phyloP scores from a whole-genome alignment of 2,797 vertebrate genomes.

The Manis javanica region DNA sequence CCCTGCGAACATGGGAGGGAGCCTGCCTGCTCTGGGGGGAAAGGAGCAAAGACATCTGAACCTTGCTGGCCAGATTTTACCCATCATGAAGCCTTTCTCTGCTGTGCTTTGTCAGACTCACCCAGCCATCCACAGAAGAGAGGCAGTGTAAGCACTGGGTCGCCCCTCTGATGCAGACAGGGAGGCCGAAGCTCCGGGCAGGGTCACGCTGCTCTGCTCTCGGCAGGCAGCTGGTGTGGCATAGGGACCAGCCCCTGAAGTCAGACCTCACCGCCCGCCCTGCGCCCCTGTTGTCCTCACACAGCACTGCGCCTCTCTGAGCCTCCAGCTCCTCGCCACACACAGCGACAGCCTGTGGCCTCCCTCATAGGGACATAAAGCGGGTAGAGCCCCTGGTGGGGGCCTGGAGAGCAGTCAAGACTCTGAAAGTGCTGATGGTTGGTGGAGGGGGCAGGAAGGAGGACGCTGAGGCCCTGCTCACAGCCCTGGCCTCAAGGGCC shows the following conservation, averaged over 20 bases:
- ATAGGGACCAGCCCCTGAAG: neutral
- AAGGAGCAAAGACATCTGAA: neutral
- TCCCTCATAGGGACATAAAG: neutral
- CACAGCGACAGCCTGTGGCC: neutral
- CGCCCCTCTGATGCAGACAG: neutral
- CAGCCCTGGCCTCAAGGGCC: neutral
- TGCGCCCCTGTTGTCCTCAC: neutral
- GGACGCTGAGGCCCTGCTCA: neutral
- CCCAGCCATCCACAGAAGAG: neutral
- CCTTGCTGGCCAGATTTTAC: neutral
- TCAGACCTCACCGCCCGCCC: neutral
- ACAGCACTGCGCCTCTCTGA: accelerated
- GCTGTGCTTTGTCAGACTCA: accelerated
- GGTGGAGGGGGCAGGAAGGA: neutral
- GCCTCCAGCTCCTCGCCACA: neutral
- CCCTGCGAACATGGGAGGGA: neutral
- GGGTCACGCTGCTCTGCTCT: neutral
- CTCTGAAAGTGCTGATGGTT: neutral
- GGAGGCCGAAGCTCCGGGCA: neutral
- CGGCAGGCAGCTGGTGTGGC: neutral
- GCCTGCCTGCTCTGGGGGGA: neutral
- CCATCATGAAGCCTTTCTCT: accelerated
- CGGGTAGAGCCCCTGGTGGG: neutral
- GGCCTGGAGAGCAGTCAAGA: neutral
- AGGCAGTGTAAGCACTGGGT: accelerated